Evolutionary conservation across 2,113 vertebrate genomes (phyloP), one percentile per base, ranked within the genome.

Genomic region (Nasalis larvatus): DNA sequence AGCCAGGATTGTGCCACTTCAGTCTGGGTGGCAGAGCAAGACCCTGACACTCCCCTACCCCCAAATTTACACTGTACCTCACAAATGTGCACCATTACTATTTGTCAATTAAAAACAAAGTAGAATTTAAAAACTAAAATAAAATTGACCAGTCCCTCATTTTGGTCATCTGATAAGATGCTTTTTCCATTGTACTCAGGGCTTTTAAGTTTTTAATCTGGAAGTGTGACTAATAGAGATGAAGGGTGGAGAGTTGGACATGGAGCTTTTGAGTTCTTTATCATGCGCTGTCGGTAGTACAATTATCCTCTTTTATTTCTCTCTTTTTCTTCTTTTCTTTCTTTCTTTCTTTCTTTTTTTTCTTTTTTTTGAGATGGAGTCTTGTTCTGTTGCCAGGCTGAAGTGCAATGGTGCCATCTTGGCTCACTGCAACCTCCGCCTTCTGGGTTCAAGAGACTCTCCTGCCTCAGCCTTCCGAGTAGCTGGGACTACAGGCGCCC

Each of bases 111-210:
- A 30, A 27, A 74, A 45, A 14, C 25, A 45, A 45, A 16, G 45
- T 45, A 42, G 27, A 73, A 42, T 23, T 73, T 73, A n/a, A 71
- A 66, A 69, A 35, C 27, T 17, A 45, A 74, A 74, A 45, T 60
- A 37, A 40, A 12, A 20, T 18, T 1, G 27, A 74, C 37, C 8
- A 35, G 8, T 23, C 10, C 32, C 56, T 97, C 47, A 47, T 14
- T 47, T 93, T 89, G 45, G n/a, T 80, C 21, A n/a, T 42, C 68
- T 56, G 32, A 73, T 69, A 18, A 86, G 73, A 89, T 69, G 18
- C 20, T 47, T 78, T 81, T n/a, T 8, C 6, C 13, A 3, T 73
- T 32, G 17, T 45, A 21, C 9, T 52, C 20, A 49, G 25, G 42
- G 27, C 30, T 74, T 86, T 40, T 52, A 21, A 42, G 6, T 68